Evolutionary conservation across 2,113 vertebrate genomes (phyloP), one percentile per base, ranked within the genome.

Genomic region (Amblyornis subalaris): DNA sequence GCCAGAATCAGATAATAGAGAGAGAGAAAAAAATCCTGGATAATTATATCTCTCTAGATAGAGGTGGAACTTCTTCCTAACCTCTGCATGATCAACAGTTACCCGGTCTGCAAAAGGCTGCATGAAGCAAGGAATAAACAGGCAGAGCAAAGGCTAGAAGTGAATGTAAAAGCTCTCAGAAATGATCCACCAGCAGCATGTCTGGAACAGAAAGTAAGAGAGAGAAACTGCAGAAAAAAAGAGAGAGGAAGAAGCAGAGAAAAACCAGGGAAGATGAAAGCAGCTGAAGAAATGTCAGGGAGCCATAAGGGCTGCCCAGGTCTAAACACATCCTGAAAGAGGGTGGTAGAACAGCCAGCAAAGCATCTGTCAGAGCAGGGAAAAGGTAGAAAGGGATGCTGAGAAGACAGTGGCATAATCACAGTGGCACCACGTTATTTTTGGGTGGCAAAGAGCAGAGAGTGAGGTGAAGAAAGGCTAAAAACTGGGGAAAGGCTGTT

Each of bases 381-480:
- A 76, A 50, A 28, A 76, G 19, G 14, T 23, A 69, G 48, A 48
- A 60, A 44, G 14, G 18, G 8, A 19, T 33, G 21, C 23, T 44
- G 47, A 76, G 40, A 81, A 84, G 35, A 55, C 26, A 44, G 25
- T 35, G 21, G 4, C n/a, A n/a, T 8, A 36, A 24, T 15, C 28
- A 33, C 12, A 73, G 53, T 12, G 29, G 14, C 18, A 42, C 6
- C 25, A 20, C 51, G 31, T 9, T 55, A 26, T 6, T 4, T 67
- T 65, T 57, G 20, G 4, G 12, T 54, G 14, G 12, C 28, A 69
- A 92, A 86, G 18, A 71, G 15, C 15, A 85, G 29, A 40, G 10
- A 15, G 28, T 0, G 0, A 61, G 14, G 11, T 65, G 40, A 35
- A 70, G n/a, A 44, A 83, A 4, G 19, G 14, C 14, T 90, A 31